Base-by-base conservation (phyloP, 1,140 invertebrate genomes). In the Bombyx mandarina region DNA sequence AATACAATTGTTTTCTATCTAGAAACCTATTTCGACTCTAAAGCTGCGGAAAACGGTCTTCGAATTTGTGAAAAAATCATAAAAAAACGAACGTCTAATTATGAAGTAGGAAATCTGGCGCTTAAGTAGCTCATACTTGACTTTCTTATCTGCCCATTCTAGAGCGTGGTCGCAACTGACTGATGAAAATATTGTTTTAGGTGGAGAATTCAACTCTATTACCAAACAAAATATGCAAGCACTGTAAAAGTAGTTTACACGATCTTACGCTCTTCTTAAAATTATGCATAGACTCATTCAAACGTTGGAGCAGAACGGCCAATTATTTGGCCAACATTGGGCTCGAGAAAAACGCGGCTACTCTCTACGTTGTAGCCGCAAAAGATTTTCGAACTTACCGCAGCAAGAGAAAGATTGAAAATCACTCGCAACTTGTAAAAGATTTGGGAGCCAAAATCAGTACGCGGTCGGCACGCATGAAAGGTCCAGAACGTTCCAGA, bases 161-260 rank as follows among this genome's bases (percentile, higher is more conserved):
- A 35, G 26, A 35, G 2, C 26, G 26, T 35, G 26, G 26, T 35
- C 26, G 26, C 26, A 5, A 35, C 26, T 35, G 26, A 35, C 26
- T 35, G 6, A 12, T 50, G 43, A 57, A 44, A 48, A 53, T 43
- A 45, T 75, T 72, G 67, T 75, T 75, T 47, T 72, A 75, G 72
- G 60, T 75, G 61, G 69, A 66, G 64, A 22, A 2, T 1, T 45
- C 60, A 18, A 1, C 57, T 8, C 12, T 55, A 42, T 61, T 74
- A 55, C 72, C 72, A 35, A 59, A 59, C 22, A 51, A 43, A 44
- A 44, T 69, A 22, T 75, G 72, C 61, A 10, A 8, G 9, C 26
- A 3, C 22, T 75, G 72, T 54, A 47, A 49, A 5, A 8, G 22
- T 6, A 22, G 45, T 4, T 18, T 66, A 48, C 56, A 18, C 35